A percentile compares a stretch with the other conserved stretches of the same genome.
phyloP scores from a whole-genome alignment of 1,140 invertebrate genomes.

The Asobara japonica region DNA sequence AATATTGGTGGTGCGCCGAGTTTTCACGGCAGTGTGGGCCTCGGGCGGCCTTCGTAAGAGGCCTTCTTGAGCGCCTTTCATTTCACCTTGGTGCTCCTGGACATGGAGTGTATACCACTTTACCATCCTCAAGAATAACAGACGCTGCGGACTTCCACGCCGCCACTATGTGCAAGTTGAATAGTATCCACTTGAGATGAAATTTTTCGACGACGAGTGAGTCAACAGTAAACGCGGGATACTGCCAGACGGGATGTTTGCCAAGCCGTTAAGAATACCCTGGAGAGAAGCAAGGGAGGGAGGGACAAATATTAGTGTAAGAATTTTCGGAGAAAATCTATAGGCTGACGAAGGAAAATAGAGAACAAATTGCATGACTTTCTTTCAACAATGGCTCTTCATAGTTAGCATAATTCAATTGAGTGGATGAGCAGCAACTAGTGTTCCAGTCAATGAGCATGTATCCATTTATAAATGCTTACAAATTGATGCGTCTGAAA shows the following conservation, averaged over 20 bases:
- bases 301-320: constrained; percentile 45
- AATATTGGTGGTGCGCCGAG: constrained; percentile 5
- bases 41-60: constrained; percentile 1
- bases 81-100: constrained; percentile 3
- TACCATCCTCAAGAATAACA: constrained; percentile 1
- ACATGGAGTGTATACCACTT: neutral
- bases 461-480: too few species aligned
- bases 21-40: neutral
- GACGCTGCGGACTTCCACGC: neutral
- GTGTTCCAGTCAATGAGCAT: too few species aligned
- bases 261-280: constrained; percentile 36
- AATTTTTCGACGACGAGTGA: neutral
- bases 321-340: constrained; percentile 26
- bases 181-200: constrained; percentile 1
- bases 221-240: neutral
- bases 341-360: neutral
- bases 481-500: too few species aligned
- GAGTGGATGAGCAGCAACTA: neutral
- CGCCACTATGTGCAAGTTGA: neutral
- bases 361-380: neutral
- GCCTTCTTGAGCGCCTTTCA: neutral
- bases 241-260: constrained; percentile 23
- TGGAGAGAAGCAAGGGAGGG: neutral
- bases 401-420: neutral
- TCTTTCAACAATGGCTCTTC: neutral